Evolutionary conservation across 2,113 vertebrate genomes (phyloP).

Genomic region (Takifugu flavidus): DNA sequence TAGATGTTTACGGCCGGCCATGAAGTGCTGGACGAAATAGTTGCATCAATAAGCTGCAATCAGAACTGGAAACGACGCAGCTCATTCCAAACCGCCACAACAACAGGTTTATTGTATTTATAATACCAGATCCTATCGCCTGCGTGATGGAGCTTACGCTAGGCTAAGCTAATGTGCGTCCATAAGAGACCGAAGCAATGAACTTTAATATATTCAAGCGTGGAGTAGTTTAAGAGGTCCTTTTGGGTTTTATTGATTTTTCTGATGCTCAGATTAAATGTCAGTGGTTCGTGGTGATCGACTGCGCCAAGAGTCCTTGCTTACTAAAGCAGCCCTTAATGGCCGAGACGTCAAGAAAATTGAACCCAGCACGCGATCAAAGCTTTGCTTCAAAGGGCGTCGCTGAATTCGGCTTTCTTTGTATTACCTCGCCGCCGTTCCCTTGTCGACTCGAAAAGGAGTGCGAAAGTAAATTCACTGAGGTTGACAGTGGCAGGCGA

Average conservation of each 20-base stretch:
- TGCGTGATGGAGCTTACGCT: no score
- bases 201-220: constrained; percentile 3
- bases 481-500: no score
- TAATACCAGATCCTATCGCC: no score
- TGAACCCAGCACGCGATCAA: constrained; percentile 5
- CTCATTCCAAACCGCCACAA: background rate
- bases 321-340: constrained; percentile 14
- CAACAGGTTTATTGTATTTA: background rate
- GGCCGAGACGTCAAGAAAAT: constrained; percentile 15
- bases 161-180: background rate
- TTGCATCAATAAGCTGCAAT: constrained; percentile 22
- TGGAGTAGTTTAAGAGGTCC: constrained; percentile 1
- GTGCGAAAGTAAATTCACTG: background rate
- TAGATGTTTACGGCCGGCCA: constrained; percentile 23
- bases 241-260: constrained; percentile 38
- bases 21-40: constrained; percentile 6
- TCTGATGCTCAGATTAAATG: constrained; percentile 30
- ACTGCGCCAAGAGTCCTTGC: background rate
- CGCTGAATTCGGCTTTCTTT: background rate
- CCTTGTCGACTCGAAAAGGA: background rate
- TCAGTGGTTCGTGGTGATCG: constrained; percentile 16
- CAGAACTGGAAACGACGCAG: constrained; percentile 10
- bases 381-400: constrained; percentile 18
- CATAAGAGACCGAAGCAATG: background rate
- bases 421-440: constrained; percentile 3